Percentiles rank a stretch among this genome's conserved stretches.
Evolutionary conservation across 2,113 vertebrate genomes (phyloP).

Genomic region (Galeopterus variegatus): DNA sequence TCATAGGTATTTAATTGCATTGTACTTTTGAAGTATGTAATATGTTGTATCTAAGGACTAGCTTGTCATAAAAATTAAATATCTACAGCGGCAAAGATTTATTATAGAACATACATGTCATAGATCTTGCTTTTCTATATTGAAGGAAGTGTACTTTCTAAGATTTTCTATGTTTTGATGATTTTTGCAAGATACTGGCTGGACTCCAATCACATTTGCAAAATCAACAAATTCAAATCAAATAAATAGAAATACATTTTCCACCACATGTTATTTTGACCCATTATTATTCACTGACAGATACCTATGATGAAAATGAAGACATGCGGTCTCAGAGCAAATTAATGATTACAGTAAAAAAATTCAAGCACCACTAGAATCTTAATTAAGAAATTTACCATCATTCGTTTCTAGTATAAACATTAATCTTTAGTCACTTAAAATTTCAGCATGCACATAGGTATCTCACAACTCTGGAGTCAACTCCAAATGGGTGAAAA

Average conservation of each 20-base stretch:
- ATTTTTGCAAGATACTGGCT: background rate
- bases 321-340: background rate
- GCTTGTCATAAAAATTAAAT: background rate
- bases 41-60: background rate
- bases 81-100: background rate
- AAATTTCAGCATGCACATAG: background rate
- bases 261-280: background rate
- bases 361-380: background rate
- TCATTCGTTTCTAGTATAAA: background rate
- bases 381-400: background rate
- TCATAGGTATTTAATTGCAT: background rate
- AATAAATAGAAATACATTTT: background rate
- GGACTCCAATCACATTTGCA: background rate
- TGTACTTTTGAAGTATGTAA: background rate
- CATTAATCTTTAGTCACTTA: background rate
- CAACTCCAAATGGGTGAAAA: background rate
- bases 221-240: background rate
- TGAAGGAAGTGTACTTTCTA: background rate
- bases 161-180: background rate
- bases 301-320: background rate
- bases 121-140: background rate
- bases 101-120: background rate
- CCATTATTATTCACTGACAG: background rate
- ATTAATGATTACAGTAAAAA: background rate
- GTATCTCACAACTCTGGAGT: background rate